Percentiles rank a stretch among this genome's conserved stretches.
phyloP scores from a whole-genome alignment of 1,140 invertebrate genomes.

The Bombus balteatus region DNA sequence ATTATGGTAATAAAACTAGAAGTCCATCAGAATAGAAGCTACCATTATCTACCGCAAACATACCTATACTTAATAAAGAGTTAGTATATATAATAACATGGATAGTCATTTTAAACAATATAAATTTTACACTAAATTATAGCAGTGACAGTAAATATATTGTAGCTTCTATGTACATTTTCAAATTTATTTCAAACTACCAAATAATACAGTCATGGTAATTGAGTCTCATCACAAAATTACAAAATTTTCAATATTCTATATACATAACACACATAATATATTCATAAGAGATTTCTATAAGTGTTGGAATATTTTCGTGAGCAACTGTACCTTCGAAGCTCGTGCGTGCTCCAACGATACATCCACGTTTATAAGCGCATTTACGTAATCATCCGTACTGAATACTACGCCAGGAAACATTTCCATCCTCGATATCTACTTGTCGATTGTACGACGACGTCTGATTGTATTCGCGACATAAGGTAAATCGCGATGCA shows the following conservation, averaged over 20 bases:
- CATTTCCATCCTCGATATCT: slow-evolving; percentile 21
- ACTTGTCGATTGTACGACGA: slow-evolving; percentile 21
- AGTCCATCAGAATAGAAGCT: neutral
- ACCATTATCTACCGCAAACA: neutral
- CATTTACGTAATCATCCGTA: neutral
- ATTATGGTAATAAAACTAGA: neutral
- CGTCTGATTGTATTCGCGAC: slow-evolving; percentile 17
- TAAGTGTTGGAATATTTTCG: too few relatives aligned
- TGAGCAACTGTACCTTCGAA: neutral
- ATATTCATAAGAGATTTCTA: too few relatives aligned
- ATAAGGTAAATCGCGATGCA: slow-evolving; percentile 15
- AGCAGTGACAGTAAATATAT: too few relatives aligned
- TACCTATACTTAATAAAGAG: neutral
- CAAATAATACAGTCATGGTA: neutral
- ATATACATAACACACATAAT: too few relatives aligned
- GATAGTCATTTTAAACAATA: too few relatives aligned
- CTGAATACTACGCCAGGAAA: neutral
- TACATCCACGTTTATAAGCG: slow-evolving; percentile 30
- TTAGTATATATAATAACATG: neutral
- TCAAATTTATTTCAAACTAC: neutral
- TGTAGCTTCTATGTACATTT: neutral
- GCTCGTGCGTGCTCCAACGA: neutral
- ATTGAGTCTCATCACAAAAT: too few relatives aligned
- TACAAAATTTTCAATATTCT: neutral
- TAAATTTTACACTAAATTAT: too few relatives aligned